phyloP scores from a whole-genome alignment of 2,797 vertebrate genomes.

The Tadarida brasiliensis region DNA sequence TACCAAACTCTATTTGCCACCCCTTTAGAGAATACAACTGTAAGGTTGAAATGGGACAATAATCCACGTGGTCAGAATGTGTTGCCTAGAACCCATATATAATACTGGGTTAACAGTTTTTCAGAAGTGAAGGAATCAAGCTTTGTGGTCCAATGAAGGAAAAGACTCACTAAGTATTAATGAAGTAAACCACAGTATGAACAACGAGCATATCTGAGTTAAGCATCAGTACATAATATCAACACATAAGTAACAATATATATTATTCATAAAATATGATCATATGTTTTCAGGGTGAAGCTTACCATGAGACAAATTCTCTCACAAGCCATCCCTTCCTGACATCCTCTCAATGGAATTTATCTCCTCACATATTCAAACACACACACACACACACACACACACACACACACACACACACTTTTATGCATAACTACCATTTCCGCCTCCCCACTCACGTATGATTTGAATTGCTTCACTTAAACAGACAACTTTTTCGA shows the following conservation, averaged over 20 bases:
- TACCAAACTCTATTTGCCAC: neutral
- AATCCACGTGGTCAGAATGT: neutral
- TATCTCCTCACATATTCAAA: neutral
- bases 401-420: neutral
- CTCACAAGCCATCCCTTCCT: neutral
- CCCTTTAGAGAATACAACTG: neutral
- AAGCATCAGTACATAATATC: neutral
- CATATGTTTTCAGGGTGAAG: neutral
- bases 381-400: neutral
- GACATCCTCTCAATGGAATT: neutral
- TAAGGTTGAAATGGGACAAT: neutral
- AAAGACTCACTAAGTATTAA: neutral
- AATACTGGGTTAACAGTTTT: neutral
- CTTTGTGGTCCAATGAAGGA: neutral
- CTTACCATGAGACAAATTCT: neutral
- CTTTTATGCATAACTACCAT: neutral
- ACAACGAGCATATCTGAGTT: neutral
- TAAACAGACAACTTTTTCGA: neutral
- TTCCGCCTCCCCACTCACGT: neutral
- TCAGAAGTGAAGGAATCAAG: neutral
- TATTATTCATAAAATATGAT: neutral
- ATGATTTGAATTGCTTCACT: neutral
- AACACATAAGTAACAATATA: neutral
- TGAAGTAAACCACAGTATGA: neutral
- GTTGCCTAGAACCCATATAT: neutral